A percentile compares a stretch with the other conserved stretches of the same genome.
phyloP scores from a whole-genome alignment of 2,113 vertebrate genomes.

The Phoenicopterus ruber region DNA sequence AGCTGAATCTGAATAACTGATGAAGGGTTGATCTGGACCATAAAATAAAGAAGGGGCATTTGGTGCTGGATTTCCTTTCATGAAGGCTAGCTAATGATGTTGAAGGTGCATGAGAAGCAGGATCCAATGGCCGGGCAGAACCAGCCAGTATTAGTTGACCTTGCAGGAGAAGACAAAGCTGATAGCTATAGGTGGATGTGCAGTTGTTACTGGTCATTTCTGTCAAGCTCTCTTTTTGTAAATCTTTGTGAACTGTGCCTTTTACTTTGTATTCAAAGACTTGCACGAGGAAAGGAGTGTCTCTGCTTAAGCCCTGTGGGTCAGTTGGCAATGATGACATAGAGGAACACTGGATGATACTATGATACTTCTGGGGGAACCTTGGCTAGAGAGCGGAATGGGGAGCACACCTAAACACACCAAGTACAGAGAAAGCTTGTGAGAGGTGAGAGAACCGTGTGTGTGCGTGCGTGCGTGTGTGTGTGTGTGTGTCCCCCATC shows the following conservation, averaged over 20 bases:
- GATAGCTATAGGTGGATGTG: not conserved
- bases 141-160: not conserved
- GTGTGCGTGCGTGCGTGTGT: no score
- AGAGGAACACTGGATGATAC: not conserved
- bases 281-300: not conserved
- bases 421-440: not conserved
- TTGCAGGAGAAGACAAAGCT: not conserved
- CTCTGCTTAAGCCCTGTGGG: not conserved
- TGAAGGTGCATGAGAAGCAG: not conserved
- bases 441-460: not conserved
- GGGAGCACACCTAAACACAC: not conserved
- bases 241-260: accelerated
- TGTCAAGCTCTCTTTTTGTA: not conserved
- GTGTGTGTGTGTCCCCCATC: no score
- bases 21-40: not conserved
- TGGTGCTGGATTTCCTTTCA: not conserved
- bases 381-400: not conserved
- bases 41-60: not conserved
- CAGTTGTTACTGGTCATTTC: not conserved
- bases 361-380: not conserved
- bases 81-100: not conserved
- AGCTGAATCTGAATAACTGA: not conserved
- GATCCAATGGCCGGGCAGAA: not conserved
- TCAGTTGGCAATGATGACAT: not conserved
- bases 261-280: not conserved